phyloP scores from a whole-genome alignment of 2,888 invertebrate species.

The Smittia aterrima region DNA sequence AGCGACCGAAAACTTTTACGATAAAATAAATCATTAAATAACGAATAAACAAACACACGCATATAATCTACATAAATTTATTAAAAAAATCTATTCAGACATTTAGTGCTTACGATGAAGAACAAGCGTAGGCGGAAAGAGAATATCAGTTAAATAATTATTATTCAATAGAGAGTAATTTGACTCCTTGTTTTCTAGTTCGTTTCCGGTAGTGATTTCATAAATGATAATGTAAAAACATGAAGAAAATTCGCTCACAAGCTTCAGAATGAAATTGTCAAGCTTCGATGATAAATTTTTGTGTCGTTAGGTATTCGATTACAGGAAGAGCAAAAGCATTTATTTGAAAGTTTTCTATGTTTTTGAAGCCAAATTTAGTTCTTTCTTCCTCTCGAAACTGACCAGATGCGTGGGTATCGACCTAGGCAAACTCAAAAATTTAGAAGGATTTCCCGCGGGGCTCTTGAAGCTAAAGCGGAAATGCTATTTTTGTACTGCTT shows the following conservation, averaged over 20 bases:
- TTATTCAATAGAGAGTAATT: neutral
- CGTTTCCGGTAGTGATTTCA: slow-evolving; percentile 9
- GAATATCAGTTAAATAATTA: slow-evolving; percentile 11
- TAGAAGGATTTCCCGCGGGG: neutral
- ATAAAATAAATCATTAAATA: neutral
- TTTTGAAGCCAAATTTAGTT: too few species aligned
- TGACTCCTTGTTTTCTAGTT: neutral
- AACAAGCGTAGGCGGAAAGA: neutral
- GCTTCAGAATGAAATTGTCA: too few species aligned
- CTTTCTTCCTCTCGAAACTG: too few species aligned
- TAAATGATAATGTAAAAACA: neutral
- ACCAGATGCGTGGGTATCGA: too few species aligned
- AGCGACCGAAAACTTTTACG: neutral
- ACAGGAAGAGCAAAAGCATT: slow-evolving; percentile 12
- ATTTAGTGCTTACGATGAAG: slow-evolving; percentile 19
- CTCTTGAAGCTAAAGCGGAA: neutral
- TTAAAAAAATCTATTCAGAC: slow-evolving; percentile 21
- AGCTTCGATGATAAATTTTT: too few species aligned
- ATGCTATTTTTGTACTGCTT: slow-evolving; percentile 37
- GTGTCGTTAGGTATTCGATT: neutral
- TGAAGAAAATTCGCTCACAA: slow-evolving; percentile 3
- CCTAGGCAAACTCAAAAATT: too few species aligned
- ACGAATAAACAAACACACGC: slow-evolving; percentile 15
- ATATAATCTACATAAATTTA: slow-evolving; percentile 18
- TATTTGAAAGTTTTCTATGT: neutral